These are phyloP conservation scores for Ibidorhyncha struthersii DNA, from an alignment of 2,113 vertebrate genomes.

Conservation along the genomic window DNA sequence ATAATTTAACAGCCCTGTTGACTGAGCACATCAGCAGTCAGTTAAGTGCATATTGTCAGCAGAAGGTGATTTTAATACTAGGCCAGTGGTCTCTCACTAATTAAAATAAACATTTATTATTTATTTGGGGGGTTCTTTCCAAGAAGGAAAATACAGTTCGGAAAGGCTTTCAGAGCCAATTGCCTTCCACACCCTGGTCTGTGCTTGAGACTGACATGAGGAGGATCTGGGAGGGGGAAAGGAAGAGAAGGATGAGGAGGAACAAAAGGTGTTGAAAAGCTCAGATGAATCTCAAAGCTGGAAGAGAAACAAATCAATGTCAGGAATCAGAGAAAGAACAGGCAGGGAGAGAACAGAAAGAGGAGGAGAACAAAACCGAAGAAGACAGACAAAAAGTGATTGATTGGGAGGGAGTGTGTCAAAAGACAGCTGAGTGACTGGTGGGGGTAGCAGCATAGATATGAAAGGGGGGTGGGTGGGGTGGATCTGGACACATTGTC, in stretches of 20 bases:
- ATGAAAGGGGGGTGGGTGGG: rapidly evolving
- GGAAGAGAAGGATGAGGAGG: not conserved
- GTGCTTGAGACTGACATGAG: not conserved
- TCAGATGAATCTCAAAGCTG: not conserved
- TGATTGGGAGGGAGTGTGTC: slow-evolving; percentile 10
- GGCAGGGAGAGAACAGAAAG: slow-evolving; percentile 27
- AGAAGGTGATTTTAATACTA: slow-evolving; percentile 43
- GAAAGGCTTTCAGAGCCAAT: not conserved
- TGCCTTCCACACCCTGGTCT: not conserved
- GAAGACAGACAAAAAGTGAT: not conserved
- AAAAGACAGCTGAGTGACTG: slow-evolving; percentile 14
- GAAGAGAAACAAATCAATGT: slow-evolving; percentile 31
- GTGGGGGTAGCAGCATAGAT: not conserved
- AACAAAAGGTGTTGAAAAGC: slow-evolving; percentile 30
- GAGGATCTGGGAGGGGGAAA: not conserved
- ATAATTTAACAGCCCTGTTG: not conserved
- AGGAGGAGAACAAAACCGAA: not conserved
- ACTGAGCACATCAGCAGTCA: not conserved
- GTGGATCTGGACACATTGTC: not conserved
- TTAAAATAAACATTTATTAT: slow-evolving; percentile 39
- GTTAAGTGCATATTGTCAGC: slow-evolving; percentile 19
- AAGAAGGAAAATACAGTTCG: not conserved
- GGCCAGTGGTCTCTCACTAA: slow-evolving; percentile 1
- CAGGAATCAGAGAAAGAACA: slow-evolving; percentile 33
- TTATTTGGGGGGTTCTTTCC: slow-evolving; percentile 24